Evolutionary conservation across 2,888 invertebrate genomes (phyloP).

Genomic region (Cephonodes hylas): DNA sequence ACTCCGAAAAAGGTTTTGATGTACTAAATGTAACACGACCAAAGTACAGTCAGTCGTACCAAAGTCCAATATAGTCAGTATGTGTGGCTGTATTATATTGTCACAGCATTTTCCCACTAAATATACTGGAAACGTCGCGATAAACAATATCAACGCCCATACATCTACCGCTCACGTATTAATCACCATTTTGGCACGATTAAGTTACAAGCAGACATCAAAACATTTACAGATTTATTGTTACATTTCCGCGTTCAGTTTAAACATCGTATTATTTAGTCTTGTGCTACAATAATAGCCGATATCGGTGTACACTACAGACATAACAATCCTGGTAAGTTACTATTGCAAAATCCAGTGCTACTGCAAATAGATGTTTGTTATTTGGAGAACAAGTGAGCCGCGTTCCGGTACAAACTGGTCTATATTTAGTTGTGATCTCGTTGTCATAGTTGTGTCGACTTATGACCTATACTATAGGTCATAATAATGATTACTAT

Average conservation of each 20-base stretch:
- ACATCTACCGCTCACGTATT: neutral
- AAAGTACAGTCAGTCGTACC: too few species aligned
- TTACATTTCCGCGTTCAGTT: neutral
- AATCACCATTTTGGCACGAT: neutral
- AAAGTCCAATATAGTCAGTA: too few species aligned
- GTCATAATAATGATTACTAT: too few species aligned
- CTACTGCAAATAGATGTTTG: neutral
- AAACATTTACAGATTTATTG: neutral
- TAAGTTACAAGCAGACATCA: constrained; percentile 1
- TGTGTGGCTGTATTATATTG: too few species aligned
- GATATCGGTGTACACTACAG: neutral
- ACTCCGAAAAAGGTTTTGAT: too few species aligned
- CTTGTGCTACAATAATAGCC: neutral
- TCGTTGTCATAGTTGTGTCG: too few species aligned
- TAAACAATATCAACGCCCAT: neutral
- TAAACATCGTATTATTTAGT: neutral
- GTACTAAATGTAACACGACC: neutral
- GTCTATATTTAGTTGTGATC: too few species aligned
- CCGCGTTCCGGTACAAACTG: too few species aligned
- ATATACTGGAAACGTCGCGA: neutral
- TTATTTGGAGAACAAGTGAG: neutral
- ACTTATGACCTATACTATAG: too few species aligned
- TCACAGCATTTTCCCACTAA: neutral
- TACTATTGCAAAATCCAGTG: neutral
- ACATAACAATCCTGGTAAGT: neutral